Evolutionary conservation across 1,140 invertebrate genomes (phyloP), one percentile per base, ranked within the genome.

Genomic region (Sinella curviseta): DNA sequence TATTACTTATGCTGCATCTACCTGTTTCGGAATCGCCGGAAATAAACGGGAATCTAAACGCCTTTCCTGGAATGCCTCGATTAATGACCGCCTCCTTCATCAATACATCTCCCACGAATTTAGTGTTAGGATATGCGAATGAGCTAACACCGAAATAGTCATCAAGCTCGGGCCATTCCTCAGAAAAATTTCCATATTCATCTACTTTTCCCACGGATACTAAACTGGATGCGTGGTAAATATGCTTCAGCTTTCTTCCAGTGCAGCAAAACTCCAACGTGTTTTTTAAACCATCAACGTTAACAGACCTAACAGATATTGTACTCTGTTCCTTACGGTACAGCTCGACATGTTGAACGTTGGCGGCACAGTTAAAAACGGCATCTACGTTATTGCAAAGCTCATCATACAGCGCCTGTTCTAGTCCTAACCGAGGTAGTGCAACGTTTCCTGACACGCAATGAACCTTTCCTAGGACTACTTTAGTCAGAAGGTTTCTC

Each of bases 41-140:
- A n/a, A 70, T 70, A n/a, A 31, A 33, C 31, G 65, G 65, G n/a
- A 70, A 33, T 70, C 65, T 36, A 75, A 75, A 39, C 2, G 24
- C 34, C 24, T 75, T 75, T 36, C 3, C 16, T 39, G 74, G 74
- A 4, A 75, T 48, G 14, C 74, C 74, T 26, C 74, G 14, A 1
- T 75, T 24, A 12, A 26, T 16, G 2, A 48, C 74, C 2, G 74
- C 74, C 16, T 36, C 2, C 20, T 26, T 54, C 34, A 36, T 39
- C 1, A 75, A 16, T 1, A 36, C 4, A 12, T 75, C 74, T 16
- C 74, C 34, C 4, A 75, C 74, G 24, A 75, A 75, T 48, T 75
- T 75, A 17, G 74, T 48, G 28, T 39, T 48, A 4, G 74, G 74
- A 54, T 75, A 75, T 2, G 8, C 36, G 24, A 54, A 26, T 12